These are phyloP conservation scores for Sialia sialis DNA, from an alignment of 2,113 vertebrate species.

Conservation along the genomic window DNA sequence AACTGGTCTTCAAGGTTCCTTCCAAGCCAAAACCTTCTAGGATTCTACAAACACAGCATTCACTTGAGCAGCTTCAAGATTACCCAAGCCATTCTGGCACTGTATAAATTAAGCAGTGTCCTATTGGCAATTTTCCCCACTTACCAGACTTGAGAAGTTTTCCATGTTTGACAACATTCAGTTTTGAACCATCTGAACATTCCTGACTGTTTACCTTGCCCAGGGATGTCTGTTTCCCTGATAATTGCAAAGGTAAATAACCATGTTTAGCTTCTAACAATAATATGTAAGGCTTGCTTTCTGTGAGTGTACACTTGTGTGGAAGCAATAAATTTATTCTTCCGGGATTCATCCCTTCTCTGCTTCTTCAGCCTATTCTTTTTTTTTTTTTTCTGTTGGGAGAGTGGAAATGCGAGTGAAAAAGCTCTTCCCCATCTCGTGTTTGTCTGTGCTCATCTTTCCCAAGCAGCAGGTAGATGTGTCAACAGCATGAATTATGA, in stretches of 20 bases:
- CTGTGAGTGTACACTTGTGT: rapidly evolving
- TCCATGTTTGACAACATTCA: rapidly evolving
- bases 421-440: neutral
- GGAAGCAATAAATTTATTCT: neutral
- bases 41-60: no score
- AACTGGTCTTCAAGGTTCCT: neutral
- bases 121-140: neutral
- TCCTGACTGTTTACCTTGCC: rapidly evolving
- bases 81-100: no score
- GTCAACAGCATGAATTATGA: neutral
- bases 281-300: rapidly evolving
- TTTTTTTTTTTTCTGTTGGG: neutral
- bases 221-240: neutral
- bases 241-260: neutral
- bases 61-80: no score
- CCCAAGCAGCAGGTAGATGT: neutral
- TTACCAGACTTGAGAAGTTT: neutral
- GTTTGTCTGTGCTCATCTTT: neutral
- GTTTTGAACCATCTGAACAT: neutral
- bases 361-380: neutral
- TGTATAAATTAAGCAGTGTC: neutral
- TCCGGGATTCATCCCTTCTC: neutral
- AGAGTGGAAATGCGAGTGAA: neutral
- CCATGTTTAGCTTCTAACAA: neutral
- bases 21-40: no score